These are phyloP conservation scores for Scomber japonicus DNA, from an alignment of 2,113 vertebrate species.

Conservation along the genomic window DNA sequence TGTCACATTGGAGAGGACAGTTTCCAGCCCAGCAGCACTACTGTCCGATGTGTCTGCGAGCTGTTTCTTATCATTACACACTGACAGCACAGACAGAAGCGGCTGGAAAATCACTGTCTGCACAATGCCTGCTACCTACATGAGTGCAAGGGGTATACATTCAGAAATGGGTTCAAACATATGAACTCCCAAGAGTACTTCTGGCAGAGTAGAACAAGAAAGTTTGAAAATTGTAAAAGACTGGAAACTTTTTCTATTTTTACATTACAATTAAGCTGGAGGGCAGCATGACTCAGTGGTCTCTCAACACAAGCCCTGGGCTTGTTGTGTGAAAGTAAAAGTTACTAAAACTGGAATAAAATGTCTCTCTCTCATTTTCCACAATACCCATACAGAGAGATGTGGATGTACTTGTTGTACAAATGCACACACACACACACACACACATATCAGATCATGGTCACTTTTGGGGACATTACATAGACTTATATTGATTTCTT, in stretches of 20 bases:
- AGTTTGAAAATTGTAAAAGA: neutral
- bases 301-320: no score
- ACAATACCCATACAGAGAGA: neutral
- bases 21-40: slow-evolving; percentile 26
- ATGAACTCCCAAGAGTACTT: neutral
- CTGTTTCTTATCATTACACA: slow-evolving; percentile 32
- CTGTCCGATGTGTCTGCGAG: slow-evolving; percentile 25
- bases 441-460: no score
- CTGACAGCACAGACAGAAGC: slow-evolving; percentile 8
- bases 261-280: neutral
- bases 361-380: neutral
- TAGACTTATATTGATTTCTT: no score
- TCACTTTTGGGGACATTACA: no score
- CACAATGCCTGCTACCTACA: neutral
- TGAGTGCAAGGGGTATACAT: neutral
- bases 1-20: slow-evolving; percentile 51
- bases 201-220: neutral
- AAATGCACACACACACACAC: slow-evolving; percentile 10
- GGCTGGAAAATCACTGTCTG: neutral
- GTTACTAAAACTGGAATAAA: neutral
- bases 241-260: neutral
- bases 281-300: no score
- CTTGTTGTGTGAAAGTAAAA: no score
- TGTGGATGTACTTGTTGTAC: neutral
- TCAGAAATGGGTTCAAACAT: slow-evolving; percentile 10